A percentile compares a stretch with the other conserved stretches of the same genome.
Conservation (phyloP, 2,797 vertebrate genomes). For the Holocentrus rufus region DNA sequence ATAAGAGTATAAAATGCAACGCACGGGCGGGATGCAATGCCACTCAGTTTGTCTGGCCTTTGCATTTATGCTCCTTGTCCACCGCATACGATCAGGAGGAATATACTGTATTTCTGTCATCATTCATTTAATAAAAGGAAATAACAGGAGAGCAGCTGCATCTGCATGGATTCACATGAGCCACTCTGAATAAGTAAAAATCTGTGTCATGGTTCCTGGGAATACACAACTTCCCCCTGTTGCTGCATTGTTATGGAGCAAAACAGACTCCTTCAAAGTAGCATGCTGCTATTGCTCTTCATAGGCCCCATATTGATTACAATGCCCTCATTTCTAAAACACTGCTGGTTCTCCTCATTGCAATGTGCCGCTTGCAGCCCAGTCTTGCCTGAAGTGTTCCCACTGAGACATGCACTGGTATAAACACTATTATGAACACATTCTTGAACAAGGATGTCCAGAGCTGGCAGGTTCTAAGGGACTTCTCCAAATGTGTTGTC, state of each 20-base stretch:
- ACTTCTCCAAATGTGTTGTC: slow-evolving; percentile 50
- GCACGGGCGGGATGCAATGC: not conserved
- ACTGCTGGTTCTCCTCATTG: slow-evolving; percentile 34
- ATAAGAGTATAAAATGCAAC: slow-evolving; percentile 25
- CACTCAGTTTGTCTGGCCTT: not conserved
- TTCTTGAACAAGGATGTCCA: slow-evolving; percentile 67
- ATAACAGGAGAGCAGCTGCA: slow-evolving; percentile 7
- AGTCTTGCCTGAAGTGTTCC: not conserved
- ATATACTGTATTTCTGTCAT: slow-evolving; percentile 8
- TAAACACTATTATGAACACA: slow-evolving; percentile 72
- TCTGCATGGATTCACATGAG: slow-evolving; percentile 22
- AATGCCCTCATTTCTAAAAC: slow-evolving; percentile 35
- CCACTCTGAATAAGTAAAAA: slow-evolving; percentile 17
- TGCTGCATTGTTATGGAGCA: slow-evolving; percentile 60
- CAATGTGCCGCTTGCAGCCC: not conserved
- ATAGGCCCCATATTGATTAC: slow-evolving; percentile 36
- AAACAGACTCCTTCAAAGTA: not conserved
- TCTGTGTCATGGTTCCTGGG: slow-evolving; percentile 54
- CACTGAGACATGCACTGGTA: slow-evolving; percentile 41
- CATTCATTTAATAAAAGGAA: slow-evolving; percentile 10
- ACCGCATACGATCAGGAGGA: not conserved
- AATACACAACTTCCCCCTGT: slow-evolving; percentile 60
- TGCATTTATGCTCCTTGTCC: not conserved
- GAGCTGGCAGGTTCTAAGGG: slow-evolving; percentile 49
- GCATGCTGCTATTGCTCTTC: slow-evolving; percentile 23